Evolutionary conservation across 2,888 invertebrate genomes (phyloP).

Genomic region (Odontocolon sp.): DNA sequence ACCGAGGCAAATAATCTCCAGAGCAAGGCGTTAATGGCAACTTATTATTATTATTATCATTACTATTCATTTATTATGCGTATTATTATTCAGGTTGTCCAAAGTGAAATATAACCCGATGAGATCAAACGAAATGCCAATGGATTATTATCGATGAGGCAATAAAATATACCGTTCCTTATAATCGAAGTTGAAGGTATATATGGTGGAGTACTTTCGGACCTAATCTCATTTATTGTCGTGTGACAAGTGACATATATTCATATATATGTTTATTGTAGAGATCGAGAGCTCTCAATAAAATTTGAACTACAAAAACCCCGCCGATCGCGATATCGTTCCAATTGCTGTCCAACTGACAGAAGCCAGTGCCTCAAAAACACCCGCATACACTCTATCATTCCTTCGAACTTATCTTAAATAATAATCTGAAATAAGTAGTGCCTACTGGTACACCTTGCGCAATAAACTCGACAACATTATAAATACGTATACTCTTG

Average conservation of each 20-base stretch:
- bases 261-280: too few relatives aligned
- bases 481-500: background rate
- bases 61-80: slow-evolving; percentile 23
- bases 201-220: background rate
- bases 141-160: slow-evolving; percentile 24
- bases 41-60: slow-evolving; percentile 10
- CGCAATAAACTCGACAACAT: slow-evolving; percentile 1
- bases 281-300: slow-evolving; percentile 22
- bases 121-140: slow-evolving; percentile 24
- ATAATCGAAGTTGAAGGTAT: slow-evolving; percentile 16
- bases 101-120: background rate
- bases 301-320: slow-evolving; percentile 16
- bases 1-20: slow-evolving; percentile 45
- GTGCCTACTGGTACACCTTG: slow-evolving; percentile 5
- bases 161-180: background rate
- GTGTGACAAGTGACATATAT: slow-evolving; percentile 36
- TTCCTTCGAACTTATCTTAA: slow-evolving; percentile 11
- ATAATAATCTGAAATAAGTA: slow-evolving; percentile 26
- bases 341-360: slow-evolving; percentile 13
- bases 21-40: slow-evolving; percentile 35
- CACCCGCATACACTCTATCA: slow-evolving; percentile 2
- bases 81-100: background rate
- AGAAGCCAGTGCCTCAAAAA: slow-evolving; percentile 10
- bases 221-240: slow-evolving; percentile 20
- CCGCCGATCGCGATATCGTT: background rate